Percentiles rank a stretch among this genome's conserved stretches.
These are phyloP conservation scores for Misgurnus mizolepis DNA, from an alignment of 2,113 vertebrate genomes.

Conservation along the genomic window DNA sequence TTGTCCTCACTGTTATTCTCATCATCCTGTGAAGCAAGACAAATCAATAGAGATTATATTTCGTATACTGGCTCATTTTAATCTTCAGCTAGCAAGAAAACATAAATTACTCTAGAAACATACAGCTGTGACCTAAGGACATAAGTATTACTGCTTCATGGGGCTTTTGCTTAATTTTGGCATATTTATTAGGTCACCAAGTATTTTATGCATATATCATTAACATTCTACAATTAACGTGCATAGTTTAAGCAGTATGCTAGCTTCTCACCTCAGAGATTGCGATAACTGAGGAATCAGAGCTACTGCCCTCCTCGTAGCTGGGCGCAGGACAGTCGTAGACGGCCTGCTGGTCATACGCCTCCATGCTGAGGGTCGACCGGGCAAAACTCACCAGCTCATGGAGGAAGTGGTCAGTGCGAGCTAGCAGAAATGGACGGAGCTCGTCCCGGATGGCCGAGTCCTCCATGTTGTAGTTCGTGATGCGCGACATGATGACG, in stretches of 20 bases:
- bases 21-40: slow-evolving; percentile 68
- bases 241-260: too few relatives aligned
- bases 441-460: slow-evolving; percentile 86
- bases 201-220: background rate
- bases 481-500: slow-evolving; percentile 90
- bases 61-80: too few relatives aligned
- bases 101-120: too few relatives aligned
- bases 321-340: slow-evolving; percentile 88
- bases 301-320: slow-evolving; percentile 84
- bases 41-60: background rate
- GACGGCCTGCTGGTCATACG: slow-evolving; percentile 88
- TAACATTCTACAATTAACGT: background rate
- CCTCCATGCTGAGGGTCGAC: slow-evolving; percentile 89
- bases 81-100: too few relatives aligned
- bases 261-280: slow-evolving; percentile 76
- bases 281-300: slow-evolving; percentile 88
- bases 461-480: slow-evolving; percentile 85
- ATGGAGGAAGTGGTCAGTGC: slow-evolving; percentile 92
- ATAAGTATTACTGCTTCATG: too few relatives aligned
- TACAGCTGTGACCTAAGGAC: too few relatives aligned
- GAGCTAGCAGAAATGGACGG: slow-evolving; percentile 85
- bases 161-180: too few relatives aligned
- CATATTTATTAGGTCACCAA: too few relatives aligned
- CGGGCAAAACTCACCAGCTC: slow-evolving; percentile 92
- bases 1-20: slow-evolving; percentile 56